Conservation (phyloP, 1,140 invertebrate species). For the Sinella curviseta region DNA sequence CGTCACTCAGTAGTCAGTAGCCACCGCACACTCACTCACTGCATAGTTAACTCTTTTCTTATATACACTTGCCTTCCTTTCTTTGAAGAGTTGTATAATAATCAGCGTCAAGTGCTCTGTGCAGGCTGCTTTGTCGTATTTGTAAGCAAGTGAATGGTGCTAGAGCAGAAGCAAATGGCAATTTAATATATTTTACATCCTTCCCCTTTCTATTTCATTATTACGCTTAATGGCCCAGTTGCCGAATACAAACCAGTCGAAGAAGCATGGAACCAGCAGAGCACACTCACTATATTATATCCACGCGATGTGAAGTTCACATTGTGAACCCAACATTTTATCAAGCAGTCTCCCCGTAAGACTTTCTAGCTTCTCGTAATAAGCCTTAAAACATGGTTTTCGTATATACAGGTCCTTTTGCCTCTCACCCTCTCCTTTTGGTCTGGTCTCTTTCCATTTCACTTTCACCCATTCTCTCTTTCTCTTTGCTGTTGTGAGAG, state of each 20-base stretch:
- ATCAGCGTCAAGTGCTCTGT: background rate
- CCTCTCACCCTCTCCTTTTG: background rate
- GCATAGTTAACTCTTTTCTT: no score
- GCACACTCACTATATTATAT: no score
- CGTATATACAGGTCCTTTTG: background rate
- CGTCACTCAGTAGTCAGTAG: no score
- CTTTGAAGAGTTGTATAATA: background rate
- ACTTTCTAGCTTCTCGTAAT: no score
- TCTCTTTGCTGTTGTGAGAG: background rate
- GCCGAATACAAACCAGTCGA: no score
- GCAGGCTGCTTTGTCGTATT: background rate
- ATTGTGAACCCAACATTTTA: no score
- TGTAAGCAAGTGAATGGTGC: background rate
- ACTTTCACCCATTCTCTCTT: background rate
- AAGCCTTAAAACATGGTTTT: background rate
- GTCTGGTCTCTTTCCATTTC: background rate
- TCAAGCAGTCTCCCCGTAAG: no score
- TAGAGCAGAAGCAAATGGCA: background rate
- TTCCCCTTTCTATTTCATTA: conserved; percentile 10
- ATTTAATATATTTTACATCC: conserved; percentile 11
- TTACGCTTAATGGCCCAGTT: background rate
- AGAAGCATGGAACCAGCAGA: no score
- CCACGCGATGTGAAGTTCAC: no score
- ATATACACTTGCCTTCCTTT: no score
- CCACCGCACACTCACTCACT: no score